phyloP scores from a whole-genome alignment of 2,113 vertebrate genomes.

The Esox niger region DNA sequence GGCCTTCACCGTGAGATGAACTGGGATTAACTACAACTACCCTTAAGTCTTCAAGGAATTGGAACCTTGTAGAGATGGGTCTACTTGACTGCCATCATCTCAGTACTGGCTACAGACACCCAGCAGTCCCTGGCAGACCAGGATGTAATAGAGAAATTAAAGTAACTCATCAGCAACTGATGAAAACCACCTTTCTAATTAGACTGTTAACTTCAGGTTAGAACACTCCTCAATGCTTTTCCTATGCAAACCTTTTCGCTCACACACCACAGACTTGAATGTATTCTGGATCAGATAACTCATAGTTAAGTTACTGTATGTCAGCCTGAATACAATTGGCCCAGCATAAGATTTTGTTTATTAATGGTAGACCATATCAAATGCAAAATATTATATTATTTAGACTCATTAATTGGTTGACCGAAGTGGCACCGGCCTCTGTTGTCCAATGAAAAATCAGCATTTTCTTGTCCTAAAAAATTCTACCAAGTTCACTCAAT shows the following conservation, averaged over 20 bases:
- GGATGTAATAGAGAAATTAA: neutral
- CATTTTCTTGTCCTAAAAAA: too few relatives aligned
- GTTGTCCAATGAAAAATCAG: too few relatives aligned
- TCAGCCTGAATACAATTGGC: slow-evolving; percentile 8
- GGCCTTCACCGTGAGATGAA: neutral
- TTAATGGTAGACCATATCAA: neutral
- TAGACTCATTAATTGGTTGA: too few relatives aligned
- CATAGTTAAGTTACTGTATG: neutral
- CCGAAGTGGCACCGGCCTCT: too few relatives aligned
- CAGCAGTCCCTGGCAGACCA: neutral
- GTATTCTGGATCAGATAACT: slow-evolving; percentile 16
- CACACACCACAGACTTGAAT: slow-evolving; percentile 38
- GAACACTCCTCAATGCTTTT: slow-evolving; percentile 22
- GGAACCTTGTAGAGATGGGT: neutral
- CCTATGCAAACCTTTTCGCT: slow-evolving; percentile 52
- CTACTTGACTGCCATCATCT: slow-evolving; percentile 16
- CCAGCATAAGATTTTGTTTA: neutral
- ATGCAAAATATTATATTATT: neutral
- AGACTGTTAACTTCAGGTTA: slow-evolving; percentile 19
- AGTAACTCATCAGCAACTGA: neutral
- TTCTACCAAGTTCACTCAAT: too few relatives aligned
- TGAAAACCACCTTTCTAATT: neutral
- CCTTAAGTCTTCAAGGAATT: neutral
- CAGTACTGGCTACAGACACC: slow-evolving; percentile 10
- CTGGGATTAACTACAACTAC: neutral